These are phyloP conservation scores for Gadopsis bispinosus DNA, from an alignment of 2,797 vertebrate species.

Conservation along the genomic window DNA sequence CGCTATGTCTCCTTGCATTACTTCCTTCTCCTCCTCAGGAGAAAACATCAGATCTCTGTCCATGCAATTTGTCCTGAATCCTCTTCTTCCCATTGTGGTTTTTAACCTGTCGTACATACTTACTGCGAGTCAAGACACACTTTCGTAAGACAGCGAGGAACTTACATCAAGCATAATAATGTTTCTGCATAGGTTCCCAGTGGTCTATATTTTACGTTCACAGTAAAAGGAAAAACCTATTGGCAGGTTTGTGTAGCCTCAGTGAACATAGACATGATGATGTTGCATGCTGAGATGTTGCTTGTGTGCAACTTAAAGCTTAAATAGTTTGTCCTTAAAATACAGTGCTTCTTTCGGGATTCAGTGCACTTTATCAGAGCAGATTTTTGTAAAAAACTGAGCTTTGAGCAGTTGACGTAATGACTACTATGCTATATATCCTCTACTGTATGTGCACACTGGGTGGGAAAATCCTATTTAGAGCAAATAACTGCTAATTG, in stretches of 20 bases:
- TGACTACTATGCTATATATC: no score
- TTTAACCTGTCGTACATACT: not conserved
- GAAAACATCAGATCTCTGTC: not conserved
- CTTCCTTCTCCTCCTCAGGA: not conserved
- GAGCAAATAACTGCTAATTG: not conserved
- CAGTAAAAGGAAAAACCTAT: not conserved
- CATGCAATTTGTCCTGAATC: slow-evolving; percentile 16
- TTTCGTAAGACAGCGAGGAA: not conserved
- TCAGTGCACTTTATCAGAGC: not conserved
- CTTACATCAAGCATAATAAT: not conserved
- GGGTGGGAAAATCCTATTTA: not conserved
- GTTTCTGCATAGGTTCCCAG: not conserved
- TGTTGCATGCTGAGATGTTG: not conserved
- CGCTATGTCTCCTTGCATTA: slow-evolving; percentile 4
- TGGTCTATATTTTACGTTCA: not conserved
- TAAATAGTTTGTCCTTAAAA: not conserved
- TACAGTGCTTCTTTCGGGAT: not conserved
- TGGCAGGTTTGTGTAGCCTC: not conserved
- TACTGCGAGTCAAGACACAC: not conserved
- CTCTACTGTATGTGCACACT: not conserved
- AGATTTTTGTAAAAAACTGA: not conserved
- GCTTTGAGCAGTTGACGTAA: not conserved
- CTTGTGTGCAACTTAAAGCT: not conserved
- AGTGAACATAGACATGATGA: not conserved
- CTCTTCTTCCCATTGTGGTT: not conserved